These are phyloP conservation scores for Drosophila lowei DNA, from an alignment of 1,140 invertebrate species.

Conservation along the genomic window DNA sequence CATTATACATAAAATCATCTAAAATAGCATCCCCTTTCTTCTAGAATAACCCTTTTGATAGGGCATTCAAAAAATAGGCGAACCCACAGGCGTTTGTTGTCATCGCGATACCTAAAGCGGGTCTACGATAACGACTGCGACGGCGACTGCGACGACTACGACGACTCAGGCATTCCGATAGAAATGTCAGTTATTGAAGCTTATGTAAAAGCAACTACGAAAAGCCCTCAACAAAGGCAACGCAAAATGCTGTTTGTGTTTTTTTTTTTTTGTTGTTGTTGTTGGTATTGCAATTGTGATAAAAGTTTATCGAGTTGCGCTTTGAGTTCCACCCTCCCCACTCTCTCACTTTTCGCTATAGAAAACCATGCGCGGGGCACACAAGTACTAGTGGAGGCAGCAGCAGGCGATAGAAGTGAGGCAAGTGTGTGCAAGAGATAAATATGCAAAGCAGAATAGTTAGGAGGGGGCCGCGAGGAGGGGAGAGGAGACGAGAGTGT, in stretches of 20 bases:
- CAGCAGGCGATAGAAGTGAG: constrained; percentile 34
- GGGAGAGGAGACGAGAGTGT: neutral
- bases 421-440: constrained; percentile 68
- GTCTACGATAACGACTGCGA: constrained; percentile 7
- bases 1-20: neutral
- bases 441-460: constrained; percentile 66
- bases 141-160: neutral
- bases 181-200: constrained; percentile 49
- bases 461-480: neutral
- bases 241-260: constrained; percentile 49
- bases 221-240: constrained; percentile 50
- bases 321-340: constrained; percentile 22
- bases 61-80: constrained; percentile 9
- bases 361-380: constrained; percentile 32
- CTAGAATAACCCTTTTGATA: neutral
- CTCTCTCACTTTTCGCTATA: constrained; percentile 4
- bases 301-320: constrained; percentile 75
- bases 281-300: constrained; percentile 71
- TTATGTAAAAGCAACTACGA: constrained; percentile 43
- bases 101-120: constrained; percentile 34
- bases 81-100: constrained; percentile 32
- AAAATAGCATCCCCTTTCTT: neutral
- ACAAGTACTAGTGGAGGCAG: constrained; percentile 12
- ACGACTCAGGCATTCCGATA: constrained; percentile 8
- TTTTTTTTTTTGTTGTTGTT: constrained; percentile 3